Evolutionary conservation across 2,888 invertebrate genomes (phyloP).

Genomic region (Malachius bipustulatus): DNA sequence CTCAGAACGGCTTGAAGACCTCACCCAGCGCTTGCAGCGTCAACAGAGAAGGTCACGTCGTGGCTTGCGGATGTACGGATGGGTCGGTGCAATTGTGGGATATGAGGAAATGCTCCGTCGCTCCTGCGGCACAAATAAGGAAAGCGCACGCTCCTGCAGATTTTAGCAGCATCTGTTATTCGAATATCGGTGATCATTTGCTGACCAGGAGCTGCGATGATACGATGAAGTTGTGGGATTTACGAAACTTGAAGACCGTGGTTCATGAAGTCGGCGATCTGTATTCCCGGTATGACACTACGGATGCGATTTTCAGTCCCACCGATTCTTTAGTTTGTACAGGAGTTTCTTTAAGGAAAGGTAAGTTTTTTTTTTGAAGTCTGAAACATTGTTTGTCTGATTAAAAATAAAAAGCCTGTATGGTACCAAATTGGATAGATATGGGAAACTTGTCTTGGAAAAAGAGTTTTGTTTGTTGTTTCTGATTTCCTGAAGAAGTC

Average conservation of each 20-base stretch:
- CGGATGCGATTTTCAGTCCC: conserved; percentile 80
- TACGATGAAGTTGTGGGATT: conserved; percentile 90
- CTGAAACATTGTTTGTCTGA: too few relatives aligned
- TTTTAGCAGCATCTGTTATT: conserved; percentile 75
- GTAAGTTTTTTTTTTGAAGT: conserved; percentile 34
- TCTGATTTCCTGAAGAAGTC: too few relatives aligned
- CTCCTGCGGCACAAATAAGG: conserved; percentile 64
- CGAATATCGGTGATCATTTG: conserved; percentile 69
- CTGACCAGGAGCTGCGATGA: conserved; percentile 84
- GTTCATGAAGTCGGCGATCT: conserved; percentile 56
- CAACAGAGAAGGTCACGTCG: conserved; percentile 40
- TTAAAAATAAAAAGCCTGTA: too few relatives aligned
- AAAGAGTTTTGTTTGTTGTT: too few relatives aligned
- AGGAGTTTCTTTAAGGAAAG: conserved; percentile 66
- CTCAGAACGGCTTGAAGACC: conserved; percentile 75
- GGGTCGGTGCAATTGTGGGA: conserved; percentile 98
- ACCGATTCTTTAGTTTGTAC: conserved; percentile 83
- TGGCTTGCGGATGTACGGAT: conserved; percentile 73
- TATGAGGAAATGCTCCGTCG: conserved; percentile 79
- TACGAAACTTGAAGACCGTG: conserved; percentile 69
- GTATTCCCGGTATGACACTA: conserved; percentile 74
- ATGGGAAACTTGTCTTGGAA: too few relatives aligned
- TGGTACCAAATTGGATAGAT: too few relatives aligned
- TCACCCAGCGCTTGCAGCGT: conserved; percentile 44
- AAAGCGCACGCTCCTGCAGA: conserved; percentile 74